Conservation (phyloP, 1,140 invertebrate species). For the Diabrotica virgifera region DNA sequence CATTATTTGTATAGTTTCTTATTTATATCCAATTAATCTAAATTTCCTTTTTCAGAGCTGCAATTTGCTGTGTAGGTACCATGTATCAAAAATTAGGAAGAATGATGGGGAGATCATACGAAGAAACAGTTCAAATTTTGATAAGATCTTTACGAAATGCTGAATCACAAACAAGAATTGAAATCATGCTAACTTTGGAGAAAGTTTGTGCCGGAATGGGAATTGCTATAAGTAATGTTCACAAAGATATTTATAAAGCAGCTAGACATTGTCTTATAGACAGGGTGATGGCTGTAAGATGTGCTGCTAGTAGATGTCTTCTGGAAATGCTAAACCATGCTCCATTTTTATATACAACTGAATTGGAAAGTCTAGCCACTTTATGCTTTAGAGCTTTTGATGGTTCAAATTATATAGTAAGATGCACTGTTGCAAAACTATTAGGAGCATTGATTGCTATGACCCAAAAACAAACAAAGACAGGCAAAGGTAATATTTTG, state of each 20-base stretch:
- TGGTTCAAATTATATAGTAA: conserved; percentile 91
- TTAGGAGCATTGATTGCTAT: conserved; percentile 83
- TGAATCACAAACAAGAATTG: conserved; percentile 92
- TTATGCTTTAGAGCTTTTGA: conserved; percentile 90
- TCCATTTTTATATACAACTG: conserved; percentile 82
- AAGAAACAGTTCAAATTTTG: conserved; percentile 93
- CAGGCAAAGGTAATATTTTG: conserved; percentile 44
- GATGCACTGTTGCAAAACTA: conserved; percentile 87
- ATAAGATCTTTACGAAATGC: conserved; percentile 89
- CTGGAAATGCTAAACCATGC: conserved; percentile 86
- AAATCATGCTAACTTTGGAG: conserved; percentile 95
- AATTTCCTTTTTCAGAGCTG: conserved; percentile 66
- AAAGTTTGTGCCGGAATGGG: conserved; percentile 89
- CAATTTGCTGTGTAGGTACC: conserved; percentile 91
- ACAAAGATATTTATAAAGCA: conserved; percentile 92
- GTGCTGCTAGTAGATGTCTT: conserved; percentile 86
- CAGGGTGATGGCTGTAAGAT: conserved; percentile 85
- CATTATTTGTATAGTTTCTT: too few species aligned
- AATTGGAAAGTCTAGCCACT: conserved; percentile 85
- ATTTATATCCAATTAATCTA: too few species aligned
- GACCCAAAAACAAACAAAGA: conserved; percentile 66
- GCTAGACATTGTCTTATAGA: conserved; percentile 82
- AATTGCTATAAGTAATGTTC: conserved; percentile 77
- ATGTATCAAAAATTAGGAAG: conserved; percentile 98
- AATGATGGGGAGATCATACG: conserved; percentile 98